Base-by-base conservation (phyloP, 1,140 invertebrate genomes). In the Drosophila nasuta region DNA sequence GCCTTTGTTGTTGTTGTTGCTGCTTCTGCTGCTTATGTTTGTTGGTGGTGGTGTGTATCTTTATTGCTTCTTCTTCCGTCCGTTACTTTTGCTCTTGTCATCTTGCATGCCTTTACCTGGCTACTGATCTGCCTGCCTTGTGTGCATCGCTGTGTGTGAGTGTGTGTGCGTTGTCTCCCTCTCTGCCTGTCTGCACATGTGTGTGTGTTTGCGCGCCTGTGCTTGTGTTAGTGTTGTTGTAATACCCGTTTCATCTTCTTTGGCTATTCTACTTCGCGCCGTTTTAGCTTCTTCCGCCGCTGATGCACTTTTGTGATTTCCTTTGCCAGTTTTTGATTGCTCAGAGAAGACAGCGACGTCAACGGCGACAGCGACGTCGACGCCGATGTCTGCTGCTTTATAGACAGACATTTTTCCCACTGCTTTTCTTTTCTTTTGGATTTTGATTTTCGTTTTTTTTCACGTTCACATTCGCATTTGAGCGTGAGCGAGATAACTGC, bases 241-340 rank as follows among this genome's bases (percentile, higher is more conserved):
- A 89, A 90, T 85, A 88, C 86, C 78, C 81, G 86, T 85, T 88
- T 88, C 81, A 72, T 89, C 75, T 89, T 89, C 78, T 85, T 75
- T 89, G 67, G 67, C 59, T 81, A 82, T 85, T 89, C 86, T 88
- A 78, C 81, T 88, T 88, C 86, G 81, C 85, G 79, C 83, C 83
- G 83, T 87, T 86, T 87, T 79, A 88, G 82, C 77, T 75, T 83
- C 82, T 89, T 80, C 79, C 77, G 83, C 79, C 75, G 83, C 79
- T 71, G 81, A 85, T 88, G 85, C 86, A 85, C 81, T 89, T 89
- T 88, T 88, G 81, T 90, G 81, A 85, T 88, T 88, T 88, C 85
- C 85, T 88, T 87, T 74, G 78, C 69, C 67, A 83, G 72, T 85
- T 88, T 77, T 75, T 75, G 68, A 76, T 65, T 76, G 62, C 56